A percentile compares a stretch with the other conserved stretches of the same genome.
These are phyloP conservation scores for Drosophila borborema DNA, from an alignment of 2,888 invertebrate genomes.

Conservation along the genomic window DNA sequence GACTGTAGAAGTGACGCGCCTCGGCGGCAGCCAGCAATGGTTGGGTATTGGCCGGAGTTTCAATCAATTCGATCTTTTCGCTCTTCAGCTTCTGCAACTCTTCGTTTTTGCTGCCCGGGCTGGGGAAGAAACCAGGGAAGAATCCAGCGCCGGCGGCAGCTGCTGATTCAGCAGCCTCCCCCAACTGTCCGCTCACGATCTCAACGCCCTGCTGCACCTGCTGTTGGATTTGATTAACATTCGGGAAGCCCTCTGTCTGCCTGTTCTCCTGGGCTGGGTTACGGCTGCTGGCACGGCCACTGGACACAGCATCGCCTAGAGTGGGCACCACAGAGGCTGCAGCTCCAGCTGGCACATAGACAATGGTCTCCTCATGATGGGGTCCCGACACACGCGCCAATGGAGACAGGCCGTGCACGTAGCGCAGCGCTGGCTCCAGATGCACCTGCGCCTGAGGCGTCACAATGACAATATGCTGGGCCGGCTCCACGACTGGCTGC, in stretches of 20 bases:
- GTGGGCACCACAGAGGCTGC: slow-evolving; percentile 68
- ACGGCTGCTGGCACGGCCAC: slow-evolving; percentile 55
- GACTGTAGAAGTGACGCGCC: slow-evolving; percentile 77
- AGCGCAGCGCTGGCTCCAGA: slow-evolving; percentile 81
- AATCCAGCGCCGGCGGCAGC: slow-evolving; percentile 67
- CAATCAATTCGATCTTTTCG: slow-evolving; percentile 68
- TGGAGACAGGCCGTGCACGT: slow-evolving; percentile 82
- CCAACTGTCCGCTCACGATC: slow-evolving; percentile 63
- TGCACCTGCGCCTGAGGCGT: slow-evolving; percentile 84
- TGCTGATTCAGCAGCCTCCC: slow-evolving; percentile 73
- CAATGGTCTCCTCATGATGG: slow-evolving; percentile 82
- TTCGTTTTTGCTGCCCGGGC: slow-evolving; percentile 34
- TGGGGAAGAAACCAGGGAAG: slow-evolving; percentile 69
- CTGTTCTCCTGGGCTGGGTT: slow-evolving; percentile 50
- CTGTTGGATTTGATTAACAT: slow-evolving; percentile 63
- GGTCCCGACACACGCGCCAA: slow-evolving; percentile 81
- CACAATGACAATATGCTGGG: slow-evolving; percentile 83
- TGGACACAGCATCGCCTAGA: slow-evolving; percentile 53
- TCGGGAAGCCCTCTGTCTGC: slow-evolving; percentile 61
- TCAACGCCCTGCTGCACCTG: slow-evolving; percentile 63
- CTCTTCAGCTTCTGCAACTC: slow-evolving; percentile 53
- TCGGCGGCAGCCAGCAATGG: slow-evolving; percentile 68
- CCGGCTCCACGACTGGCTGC: slow-evolving; percentile 62
- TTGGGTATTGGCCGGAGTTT: slow-evolving; percentile 76
- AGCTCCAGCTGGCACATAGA: slow-evolving; percentile 81